Evolutionary conservation across 2,113 vertebrate species (phyloP).

Genomic region (Indri indri): DNA sequence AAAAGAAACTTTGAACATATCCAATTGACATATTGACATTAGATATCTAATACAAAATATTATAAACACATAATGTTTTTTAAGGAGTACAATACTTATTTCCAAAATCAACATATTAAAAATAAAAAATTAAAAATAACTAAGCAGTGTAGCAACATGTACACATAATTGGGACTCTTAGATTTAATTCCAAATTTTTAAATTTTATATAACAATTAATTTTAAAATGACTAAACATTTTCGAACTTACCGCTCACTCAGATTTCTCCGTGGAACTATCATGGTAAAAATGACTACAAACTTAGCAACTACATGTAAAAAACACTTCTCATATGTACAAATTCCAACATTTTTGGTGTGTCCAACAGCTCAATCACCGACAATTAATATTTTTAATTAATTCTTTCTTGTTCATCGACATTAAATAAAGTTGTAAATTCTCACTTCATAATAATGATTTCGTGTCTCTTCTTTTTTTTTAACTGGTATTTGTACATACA

Average conservation of each 20-base stretch:
- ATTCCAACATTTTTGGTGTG: neutral
- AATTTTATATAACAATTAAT: too few relatives aligned
- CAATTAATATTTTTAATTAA: neutral
- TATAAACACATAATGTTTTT: neutral
- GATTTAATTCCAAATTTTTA: neutral
- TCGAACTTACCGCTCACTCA: neutral
- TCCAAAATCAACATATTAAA: neutral
- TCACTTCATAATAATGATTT: neutral
- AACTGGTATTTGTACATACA: neutral
- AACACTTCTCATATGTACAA: neutral
- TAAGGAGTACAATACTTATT: neutral
- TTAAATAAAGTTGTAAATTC: neutral
- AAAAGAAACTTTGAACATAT: neutral
- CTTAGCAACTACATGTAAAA: neutral
- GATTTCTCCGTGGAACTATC: conserved; percentile 17
- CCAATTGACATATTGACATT: neutral
- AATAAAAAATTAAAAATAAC: neutral
- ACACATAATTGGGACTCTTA: neutral
- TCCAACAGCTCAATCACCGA: neutral
- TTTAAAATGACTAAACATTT: neutral
- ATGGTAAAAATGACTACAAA: neutral
- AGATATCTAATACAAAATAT: neutral
- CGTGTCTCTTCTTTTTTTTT: neutral
- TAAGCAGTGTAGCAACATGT: neutral
- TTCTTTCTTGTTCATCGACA: neutral